These are phyloP conservation scores for Acanthiza pusilla DNA, from an alignment of 2,797 vertebrate species.

Conservation along the genomic window DNA sequence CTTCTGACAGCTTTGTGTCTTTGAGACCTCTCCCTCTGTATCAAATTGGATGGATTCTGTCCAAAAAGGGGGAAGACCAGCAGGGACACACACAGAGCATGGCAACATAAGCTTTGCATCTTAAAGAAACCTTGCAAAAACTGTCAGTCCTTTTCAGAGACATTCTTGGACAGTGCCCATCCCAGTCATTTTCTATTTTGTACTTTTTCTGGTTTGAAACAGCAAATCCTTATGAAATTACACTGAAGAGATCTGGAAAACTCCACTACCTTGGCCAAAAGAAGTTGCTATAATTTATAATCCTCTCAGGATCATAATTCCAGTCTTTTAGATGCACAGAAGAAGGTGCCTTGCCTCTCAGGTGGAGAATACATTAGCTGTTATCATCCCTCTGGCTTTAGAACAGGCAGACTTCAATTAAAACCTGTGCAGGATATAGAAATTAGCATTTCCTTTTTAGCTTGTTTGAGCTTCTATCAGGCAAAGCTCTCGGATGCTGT, in stretches of 20 bases:
- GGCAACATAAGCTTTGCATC: not conserved
- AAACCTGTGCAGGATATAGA: not conserved
- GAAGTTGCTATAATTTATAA: not conserved
- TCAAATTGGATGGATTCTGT: not conserved
- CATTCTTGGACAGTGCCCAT: not conserved
- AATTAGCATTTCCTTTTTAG: not conserved
- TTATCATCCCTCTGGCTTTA: not conserved
- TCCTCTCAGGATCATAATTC: not conserved
- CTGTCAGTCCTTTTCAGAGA: not conserved
- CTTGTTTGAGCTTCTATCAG: not conserved
- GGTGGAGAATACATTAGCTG: not conserved
- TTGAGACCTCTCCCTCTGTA: not conserved
- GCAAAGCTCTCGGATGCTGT: not conserved
- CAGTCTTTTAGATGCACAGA: not conserved
- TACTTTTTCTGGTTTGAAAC: not conserved
- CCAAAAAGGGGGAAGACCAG: not conserved
- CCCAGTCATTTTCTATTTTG: not conserved
- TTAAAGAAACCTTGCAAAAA: not conserved
- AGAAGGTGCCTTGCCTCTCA: not conserved
- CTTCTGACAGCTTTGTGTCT: not conserved
- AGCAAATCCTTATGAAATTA: not conserved
- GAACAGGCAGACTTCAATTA: slow-evolving; percentile 2
- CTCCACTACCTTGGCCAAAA: not conserved
- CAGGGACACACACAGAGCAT: not conserved
- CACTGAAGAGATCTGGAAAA: not conserved